These are phyloP conservation scores for Protosalanx chinensis DNA, from an alignment of 2,797 vertebrate genomes.

Conservation along the genomic window DNA sequence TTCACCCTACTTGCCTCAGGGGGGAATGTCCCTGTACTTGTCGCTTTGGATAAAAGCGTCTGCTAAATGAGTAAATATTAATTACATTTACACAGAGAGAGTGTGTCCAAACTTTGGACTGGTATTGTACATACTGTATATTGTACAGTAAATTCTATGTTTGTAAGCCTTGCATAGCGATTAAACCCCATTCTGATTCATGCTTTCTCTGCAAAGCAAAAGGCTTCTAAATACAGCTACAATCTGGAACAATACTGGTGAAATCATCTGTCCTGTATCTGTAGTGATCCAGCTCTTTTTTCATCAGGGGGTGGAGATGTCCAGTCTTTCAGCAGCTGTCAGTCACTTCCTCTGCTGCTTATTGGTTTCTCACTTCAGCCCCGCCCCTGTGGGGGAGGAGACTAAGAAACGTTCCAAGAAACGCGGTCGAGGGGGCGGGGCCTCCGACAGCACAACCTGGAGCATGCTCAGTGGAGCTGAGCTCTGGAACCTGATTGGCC, in stretches of 20 bases:
- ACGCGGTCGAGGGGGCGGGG: slow-evolving; percentile 63
- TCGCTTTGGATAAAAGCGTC: too few species aligned
- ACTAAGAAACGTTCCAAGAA: slow-evolving; percentile 72
- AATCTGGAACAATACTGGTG: neutral
- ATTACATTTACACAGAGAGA: too few species aligned
- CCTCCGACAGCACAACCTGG: slow-evolving; percentile 56
- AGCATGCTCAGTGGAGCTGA: slow-evolving; percentile 66
- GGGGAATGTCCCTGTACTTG: too few species aligned
- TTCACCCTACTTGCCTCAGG: too few species aligned
- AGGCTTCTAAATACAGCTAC: neutral
- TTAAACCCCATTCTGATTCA: neutral
- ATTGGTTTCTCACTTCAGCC: slow-evolving; percentile 67
- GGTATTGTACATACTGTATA: too few species aligned
- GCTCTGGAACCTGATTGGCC: slow-evolving; percentile 76
- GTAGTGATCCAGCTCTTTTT: slow-evolving; percentile 17
- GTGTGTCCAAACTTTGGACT: too few species aligned
- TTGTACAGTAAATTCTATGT: too few species aligned
- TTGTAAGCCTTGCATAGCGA: neutral
- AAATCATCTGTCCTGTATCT: neutral
- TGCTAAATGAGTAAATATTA: too few species aligned
- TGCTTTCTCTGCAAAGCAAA: neutral
- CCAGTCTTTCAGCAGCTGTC: slow-evolving; percentile 73
- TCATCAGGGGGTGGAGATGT: slow-evolving; percentile 73
- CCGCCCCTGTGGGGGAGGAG: slow-evolving; percentile 59
- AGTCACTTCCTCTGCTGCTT: slow-evolving; percentile 83